Evolutionary conservation across 2,888 invertebrate genomes (phyloP).

Genomic region (Aplocera efformata): DNA sequence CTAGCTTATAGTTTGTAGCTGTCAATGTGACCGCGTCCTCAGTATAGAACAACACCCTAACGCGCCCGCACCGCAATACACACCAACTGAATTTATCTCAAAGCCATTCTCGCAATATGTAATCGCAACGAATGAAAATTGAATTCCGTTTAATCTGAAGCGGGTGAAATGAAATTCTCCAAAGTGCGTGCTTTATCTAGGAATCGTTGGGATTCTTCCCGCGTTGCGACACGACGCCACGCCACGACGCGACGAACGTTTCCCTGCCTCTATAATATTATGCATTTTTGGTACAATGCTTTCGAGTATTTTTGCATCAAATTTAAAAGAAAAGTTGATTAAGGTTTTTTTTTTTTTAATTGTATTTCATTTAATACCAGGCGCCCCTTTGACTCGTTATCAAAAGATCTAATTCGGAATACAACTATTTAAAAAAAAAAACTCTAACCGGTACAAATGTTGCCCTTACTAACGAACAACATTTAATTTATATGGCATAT

Average conservation of each 20-base stretch:
- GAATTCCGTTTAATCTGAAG: slow-evolving; percentile 60
- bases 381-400: too few relatives aligned
- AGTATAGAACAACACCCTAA: slow-evolving; percentile 14
- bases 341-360: too few relatives aligned
- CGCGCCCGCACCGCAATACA: slow-evolving; percentile 14
- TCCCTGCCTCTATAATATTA: background rate
- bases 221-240: slow-evolving; percentile 28
- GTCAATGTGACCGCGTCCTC: too few relatives aligned
- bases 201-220: slow-evolving; percentile 47
- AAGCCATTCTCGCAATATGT: slow-evolving; percentile 25
- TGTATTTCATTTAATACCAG: too few relatives aligned
- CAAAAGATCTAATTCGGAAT: too few relatives aligned
- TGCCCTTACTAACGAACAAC: too few relatives aligned
- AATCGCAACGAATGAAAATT: slow-evolving; percentile 53
- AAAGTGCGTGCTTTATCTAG: slow-evolving; percentile 65
- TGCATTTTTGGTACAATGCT: background rate
- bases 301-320: too few relatives aligned
- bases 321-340: too few relatives aligned
- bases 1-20: too few relatives aligned
- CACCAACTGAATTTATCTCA: slow-evolving; percentile 14
- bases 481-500: too few relatives aligned
- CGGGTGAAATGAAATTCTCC: slow-evolving; percentile 64
- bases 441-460: too few relatives aligned
- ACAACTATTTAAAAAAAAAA: too few relatives aligned
- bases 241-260: background rate